Evolutionary conservation across 2,888 invertebrate genomes (phyloP).

Genomic region (Tolmerus cingulatus): DNA sequence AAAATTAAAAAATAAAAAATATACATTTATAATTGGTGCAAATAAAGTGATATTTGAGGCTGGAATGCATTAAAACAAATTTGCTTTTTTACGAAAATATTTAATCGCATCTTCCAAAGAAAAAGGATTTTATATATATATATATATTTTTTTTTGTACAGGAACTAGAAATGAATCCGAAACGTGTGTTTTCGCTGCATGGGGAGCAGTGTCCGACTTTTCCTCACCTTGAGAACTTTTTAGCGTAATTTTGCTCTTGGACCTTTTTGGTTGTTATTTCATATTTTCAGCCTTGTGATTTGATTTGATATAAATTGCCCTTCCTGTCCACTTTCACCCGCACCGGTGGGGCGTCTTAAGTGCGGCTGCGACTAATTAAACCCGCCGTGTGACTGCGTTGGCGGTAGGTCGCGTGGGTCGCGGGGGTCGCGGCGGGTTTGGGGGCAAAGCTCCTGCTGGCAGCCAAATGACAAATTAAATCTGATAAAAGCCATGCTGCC

Average conservation of each 20-base stretch:
- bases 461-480: slow-evolving; percentile 1
- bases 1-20: neutral
- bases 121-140: neutral
- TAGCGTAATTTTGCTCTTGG: neutral
- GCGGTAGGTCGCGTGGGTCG: neutral
- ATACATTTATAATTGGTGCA: neutral
- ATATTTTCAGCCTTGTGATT: neutral
- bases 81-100: neutral
- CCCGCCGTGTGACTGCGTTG: too few species aligned
- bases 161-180: neutral
- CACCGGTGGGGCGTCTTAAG: neutral
- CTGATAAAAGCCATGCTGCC: slow-evolving; percentile 1
- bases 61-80: neutral
- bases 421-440: neutral
- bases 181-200: neutral
- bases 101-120: neutral
- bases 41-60: neutral
- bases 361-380: neutral
- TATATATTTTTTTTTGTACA: neutral
- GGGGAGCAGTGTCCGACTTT: neutral
- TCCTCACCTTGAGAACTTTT: neutral
- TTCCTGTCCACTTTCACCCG: neutral
- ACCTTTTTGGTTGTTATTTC: neutral
- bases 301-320: neutral
- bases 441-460: neutral